Base-by-base conservation (phyloP, 2,113 vertebrate genomes). In the Orycteropus afer region DNA sequence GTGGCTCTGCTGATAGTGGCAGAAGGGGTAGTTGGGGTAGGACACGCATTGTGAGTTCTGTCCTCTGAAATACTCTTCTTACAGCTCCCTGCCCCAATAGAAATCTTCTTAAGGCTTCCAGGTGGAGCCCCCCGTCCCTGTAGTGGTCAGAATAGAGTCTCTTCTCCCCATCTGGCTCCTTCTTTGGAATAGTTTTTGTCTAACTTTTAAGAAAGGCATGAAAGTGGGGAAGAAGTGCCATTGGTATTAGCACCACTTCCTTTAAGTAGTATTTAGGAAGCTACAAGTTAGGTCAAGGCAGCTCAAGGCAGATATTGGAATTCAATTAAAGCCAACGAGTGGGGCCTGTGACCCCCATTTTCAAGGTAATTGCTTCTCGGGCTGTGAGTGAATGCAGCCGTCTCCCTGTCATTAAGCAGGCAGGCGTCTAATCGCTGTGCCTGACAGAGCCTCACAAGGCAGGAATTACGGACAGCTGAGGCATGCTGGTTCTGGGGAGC, bases 251-350 rank as follows among this genome's bases (percentile, higher is more conserved):
- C 98, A 86, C 93, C 97, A 96, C 97, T 94, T 96, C 97, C 95
- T 97, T 83, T 87, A 63, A 95, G 97, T 82, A 47, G 91, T 91
- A 61, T 98, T 97, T 98, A 96, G 98, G 97, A 97, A 94, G 97
- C 96, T 97, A 95, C 88, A 85, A 96, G 96, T 80, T 91, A 96
- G 98, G 98, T 98, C 97, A 97, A 80, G 97, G 97, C 98, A 97
- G 98, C 98, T 97, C 63, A 91, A 98, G 98, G 97, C 98, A 98
- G 98, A 98, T 99, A 98, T 98, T 98, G 98, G 98, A 98, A 99
- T 99, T 99, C 98, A 98, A 98, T 99, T 99, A 98, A 98, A 97
- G 98, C 97, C 98, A 98, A 98, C 93, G 98, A 99, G 98, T 96
- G 93, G 97, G 97, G 98, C 98, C 98, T 95, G 86, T 98, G 98